Evolutionary conservation across 2,113 vertebrate species (phyloP), one percentile per base, ranked within the genome.

Genomic region (Guaruba guarouba): DNA sequence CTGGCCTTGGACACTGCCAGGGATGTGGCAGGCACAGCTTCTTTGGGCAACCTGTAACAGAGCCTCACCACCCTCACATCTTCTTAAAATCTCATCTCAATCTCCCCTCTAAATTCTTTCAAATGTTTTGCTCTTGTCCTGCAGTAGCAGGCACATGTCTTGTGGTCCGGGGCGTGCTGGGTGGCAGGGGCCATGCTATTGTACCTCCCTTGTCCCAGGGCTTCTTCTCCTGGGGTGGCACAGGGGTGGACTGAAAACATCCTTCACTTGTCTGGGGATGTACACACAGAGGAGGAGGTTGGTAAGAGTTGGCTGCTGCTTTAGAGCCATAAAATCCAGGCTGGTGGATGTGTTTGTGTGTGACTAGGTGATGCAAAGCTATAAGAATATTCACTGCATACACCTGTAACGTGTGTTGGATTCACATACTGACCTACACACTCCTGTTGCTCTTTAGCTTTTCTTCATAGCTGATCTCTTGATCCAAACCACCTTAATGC

Each of bases 121-220:
- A 59, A 35, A 18, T 11, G 33, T 35, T 48, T 63, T 3, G 2
- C 37, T 81, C 1, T 3, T 44, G 11, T 24, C 28, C 17, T 51
- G 29, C 19, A 31, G 33, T 1, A 1, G 13, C 23, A 33, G 28
- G 19, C 3, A 1, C 13, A 13, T 15, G 3, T 17, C 20, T 35
- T 0, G 0, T 15, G 33, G n/a, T 66, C n/a, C 43, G 23, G n/a
- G 51, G 35, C 1, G 0, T 62, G 39, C 46, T 54, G 48, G 15
- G 31, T 55, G 64, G 41, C 44, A 14, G 39, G n/a, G 43, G 20
- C 3, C 61, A 61, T 0, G 2, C 9, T 54, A 1, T 46, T 13
- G 16, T 46, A 4, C 29, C 33, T 2, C 5, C 11, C 25, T n/a
- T 57, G 52, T 55, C 14, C 46, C 33, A 6, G 46, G 31, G 52